phyloP scores from a whole-genome alignment of 2,113 vertebrate species.

The Paradoxurus hermaphroditus region DNA sequence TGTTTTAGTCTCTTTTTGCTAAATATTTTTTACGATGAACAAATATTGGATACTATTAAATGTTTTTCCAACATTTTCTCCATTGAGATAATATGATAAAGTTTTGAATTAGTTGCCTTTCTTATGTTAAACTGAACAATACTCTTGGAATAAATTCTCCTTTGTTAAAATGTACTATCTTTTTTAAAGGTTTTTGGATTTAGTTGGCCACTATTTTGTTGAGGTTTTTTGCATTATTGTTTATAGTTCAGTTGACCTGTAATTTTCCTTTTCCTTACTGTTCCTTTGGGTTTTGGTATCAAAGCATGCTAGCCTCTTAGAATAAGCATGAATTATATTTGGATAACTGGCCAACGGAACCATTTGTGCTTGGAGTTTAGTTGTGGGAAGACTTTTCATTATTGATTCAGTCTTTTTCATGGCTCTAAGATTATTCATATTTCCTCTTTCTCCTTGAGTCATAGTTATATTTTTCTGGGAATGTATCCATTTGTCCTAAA shows the following conservation, averaged over 20 bases:
- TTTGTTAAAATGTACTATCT: not conserved
- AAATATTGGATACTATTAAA: not conserved
- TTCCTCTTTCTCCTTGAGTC: slow-evolving; percentile 63
- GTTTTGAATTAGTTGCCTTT: not conserved
- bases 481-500: slow-evolving; percentile 47
- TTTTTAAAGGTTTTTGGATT: slow-evolving; percentile 5
- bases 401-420: slow-evolving; percentile 41
- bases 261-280: not conserved
- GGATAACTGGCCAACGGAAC: not conserved
- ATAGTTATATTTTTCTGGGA: slow-evolving; percentile 63
- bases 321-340: slow-evolving; percentile 16
- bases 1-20: not conserved
- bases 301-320: not conserved
- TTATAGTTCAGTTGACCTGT: not conserved
- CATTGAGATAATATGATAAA: not conserved
- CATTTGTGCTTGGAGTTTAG: not conserved
- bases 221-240: slow-evolving; percentile 33
- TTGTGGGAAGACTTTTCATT: slow-evolving; percentile 46
- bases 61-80: not conserved
- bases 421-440: slow-evolving; percentile 46
- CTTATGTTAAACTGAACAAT: not conserved
- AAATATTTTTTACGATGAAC: not conserved
- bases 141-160: not conserved
- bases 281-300: slow-evolving; percentile 8
- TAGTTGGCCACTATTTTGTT: not conserved